Evolutionary conservation across 1,140 invertebrate species (phyloP).

Genomic region (Atta texana): DNA sequence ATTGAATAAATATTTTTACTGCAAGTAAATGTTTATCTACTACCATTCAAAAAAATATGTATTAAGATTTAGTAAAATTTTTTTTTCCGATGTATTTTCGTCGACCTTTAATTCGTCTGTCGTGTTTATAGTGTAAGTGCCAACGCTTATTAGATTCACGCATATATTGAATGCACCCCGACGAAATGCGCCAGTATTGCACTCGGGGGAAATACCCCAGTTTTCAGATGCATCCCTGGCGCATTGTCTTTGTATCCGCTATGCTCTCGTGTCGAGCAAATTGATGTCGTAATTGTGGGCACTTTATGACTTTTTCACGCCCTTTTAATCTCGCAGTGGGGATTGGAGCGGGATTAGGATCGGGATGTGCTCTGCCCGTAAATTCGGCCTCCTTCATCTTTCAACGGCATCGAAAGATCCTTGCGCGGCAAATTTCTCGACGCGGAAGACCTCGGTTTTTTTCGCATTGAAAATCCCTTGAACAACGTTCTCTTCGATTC

Average conservation of each 20-base stretch:
- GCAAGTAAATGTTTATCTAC: too few relatives aligned
- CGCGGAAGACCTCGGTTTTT: neutral
- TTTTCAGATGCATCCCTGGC: conserved; percentile 51
- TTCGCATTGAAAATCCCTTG: neutral
- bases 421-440: conserved; percentile 9
- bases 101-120: neutral
- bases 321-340: conserved; percentile 3
- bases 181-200: conserved; percentile 7
- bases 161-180: conserved; percentile 29
- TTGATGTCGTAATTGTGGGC: conserved; percentile 70
- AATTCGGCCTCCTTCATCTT: conserved; percentile 11
- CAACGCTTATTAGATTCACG: conserved; percentile 40
- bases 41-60: too few relatives aligned
- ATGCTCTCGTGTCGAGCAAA: conserved; percentile 47
- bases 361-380: conserved; percentile 17
- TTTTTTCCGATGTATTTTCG: neutral
- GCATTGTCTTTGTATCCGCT: conserved; percentile 41
- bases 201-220: conserved; percentile 72
- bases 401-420: neutral
- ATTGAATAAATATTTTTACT: too few relatives aligned
- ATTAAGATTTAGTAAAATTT: too few relatives aligned
- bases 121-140: neutral
- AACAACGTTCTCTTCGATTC: neutral
- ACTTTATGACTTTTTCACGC: conserved; percentile 75
- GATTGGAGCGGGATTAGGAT: conserved; percentile 56